These are phyloP conservation scores for Pygmarrhopalites habei DNA, from an alignment of 1,140 invertebrate species.

Conservation along the genomic window DNA sequence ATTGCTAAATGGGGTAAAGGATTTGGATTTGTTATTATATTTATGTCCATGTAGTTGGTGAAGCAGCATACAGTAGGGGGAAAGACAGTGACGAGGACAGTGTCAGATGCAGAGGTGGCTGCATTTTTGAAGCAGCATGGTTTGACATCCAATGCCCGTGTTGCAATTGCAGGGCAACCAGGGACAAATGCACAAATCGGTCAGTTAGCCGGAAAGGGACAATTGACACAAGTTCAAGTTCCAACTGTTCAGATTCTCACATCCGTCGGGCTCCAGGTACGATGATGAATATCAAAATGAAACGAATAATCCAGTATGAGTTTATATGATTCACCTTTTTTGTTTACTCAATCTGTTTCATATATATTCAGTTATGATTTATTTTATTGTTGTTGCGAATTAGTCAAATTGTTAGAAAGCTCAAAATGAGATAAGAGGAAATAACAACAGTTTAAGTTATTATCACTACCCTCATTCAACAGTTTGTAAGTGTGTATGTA, in stretches of 20 bases:
- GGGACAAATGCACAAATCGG: conserved; percentile 1
- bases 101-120: conserved; percentile 34
- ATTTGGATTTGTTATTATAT: not conserved
- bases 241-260: conserved; percentile 9
- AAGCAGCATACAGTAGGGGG: conserved; percentile 36
- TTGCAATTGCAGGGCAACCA: conserved; percentile 14
- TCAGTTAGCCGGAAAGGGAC: conserved; percentile 6
- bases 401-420: not conserved
- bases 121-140: conserved; percentile 34
- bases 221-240: conserved; percentile 20
- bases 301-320: not conserved
- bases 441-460: not conserved
- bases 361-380: not conserved
- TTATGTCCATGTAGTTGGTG: conserved; percentile 25
- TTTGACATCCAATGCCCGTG: not conserved
- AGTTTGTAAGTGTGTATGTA: not conserved
- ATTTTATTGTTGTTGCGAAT: not conserved
- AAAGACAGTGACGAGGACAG: conserved; percentile 30
- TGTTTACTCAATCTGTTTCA: not conserved
- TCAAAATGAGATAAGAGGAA: not conserved
- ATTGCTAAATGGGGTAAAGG: no score
- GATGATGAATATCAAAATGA: not conserved
- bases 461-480: not conserved
- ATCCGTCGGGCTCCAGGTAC: conserved; percentile 20
- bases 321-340: not conserved